Evolutionary conservation across 2,113 vertebrate species (phyloP).

Genomic region (Callionymus lyra): DNA sequence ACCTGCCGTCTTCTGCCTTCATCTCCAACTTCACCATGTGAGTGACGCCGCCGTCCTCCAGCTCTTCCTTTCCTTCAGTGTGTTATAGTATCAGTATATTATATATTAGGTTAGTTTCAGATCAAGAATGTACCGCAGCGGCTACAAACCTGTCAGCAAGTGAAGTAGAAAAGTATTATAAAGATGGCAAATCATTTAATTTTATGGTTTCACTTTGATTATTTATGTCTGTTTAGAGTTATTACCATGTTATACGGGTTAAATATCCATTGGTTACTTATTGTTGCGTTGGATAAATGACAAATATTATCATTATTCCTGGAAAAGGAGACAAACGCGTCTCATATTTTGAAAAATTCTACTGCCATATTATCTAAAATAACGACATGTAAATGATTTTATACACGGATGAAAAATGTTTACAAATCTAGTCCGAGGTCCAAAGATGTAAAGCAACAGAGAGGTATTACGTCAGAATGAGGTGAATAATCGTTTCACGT

Average conservation of each 20-base stretch:
- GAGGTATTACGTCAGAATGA: slow-evolving; percentile 15
- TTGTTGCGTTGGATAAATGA: too few relatives aligned
- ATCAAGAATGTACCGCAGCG: too few relatives aligned
- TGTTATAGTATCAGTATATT: neutral
- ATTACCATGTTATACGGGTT: too few relatives aligned
- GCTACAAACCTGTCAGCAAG: neutral
- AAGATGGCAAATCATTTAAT: neutral
- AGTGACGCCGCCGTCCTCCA: slow-evolving; percentile 33
- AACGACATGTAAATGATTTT: too few relatives aligned
- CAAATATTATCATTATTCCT: too few relatives aligned
- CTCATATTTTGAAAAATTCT: too few relatives aligned
- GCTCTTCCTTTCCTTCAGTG: neutral
- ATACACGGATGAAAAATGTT: too few relatives aligned
- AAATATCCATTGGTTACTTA: too few relatives aligned
- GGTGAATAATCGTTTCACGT: slow-evolving; percentile 31
- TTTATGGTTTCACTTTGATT: neutral
- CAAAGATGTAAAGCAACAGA: slow-evolving; percentile 29
- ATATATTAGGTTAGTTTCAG: too few relatives aligned
- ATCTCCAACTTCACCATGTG: slow-evolving; percentile 83
- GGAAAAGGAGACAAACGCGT: too few relatives aligned
- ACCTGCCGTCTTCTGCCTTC: slow-evolving; percentile 73
- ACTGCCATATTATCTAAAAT: too few relatives aligned
- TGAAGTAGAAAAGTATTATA: neutral
- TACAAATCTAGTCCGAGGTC: slow-evolving; percentile 8
- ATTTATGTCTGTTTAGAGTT: too few relatives aligned